Percentiles rank a stretch among this genome's conserved stretches.
Evolutionary conservation across 2,888 invertebrate species (phyloP).

Genomic region (Microctonus brassicae): DNA sequence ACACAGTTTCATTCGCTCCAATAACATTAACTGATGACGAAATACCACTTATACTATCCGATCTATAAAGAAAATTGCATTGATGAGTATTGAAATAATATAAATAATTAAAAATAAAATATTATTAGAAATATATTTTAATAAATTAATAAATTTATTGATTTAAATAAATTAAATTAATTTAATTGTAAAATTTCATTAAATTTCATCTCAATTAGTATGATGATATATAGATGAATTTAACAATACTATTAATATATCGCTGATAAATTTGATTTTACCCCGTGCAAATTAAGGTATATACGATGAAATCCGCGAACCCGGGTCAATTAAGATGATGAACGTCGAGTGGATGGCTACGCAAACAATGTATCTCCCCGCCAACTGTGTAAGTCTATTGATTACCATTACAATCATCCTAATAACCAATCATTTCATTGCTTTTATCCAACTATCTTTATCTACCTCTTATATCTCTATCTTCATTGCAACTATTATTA

Average conservation of each 20-base stretch:
- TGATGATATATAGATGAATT: neutral
- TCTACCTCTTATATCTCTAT: neutral
- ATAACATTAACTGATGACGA: slow-evolving; percentile 49
- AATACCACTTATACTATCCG: slow-evolving; percentile 49
- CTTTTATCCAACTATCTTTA: slow-evolving; percentile 7
- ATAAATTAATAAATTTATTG: neutral
- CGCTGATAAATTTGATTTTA: slow-evolving; percentile 24
- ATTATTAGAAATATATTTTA: neutral
- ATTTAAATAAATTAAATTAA: neutral
- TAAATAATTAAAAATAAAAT: neutral
- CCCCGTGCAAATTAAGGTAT: slow-evolving; percentile 9
- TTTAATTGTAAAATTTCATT: neutral
- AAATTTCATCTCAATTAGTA: neutral
- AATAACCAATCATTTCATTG: slow-evolving; percentile 50
- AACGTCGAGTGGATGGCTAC: slow-evolving; percentile 54
- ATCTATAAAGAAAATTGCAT: slow-evolving; percentile 47
- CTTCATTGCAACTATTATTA: neutral
- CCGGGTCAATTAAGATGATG: slow-evolving; percentile 64
- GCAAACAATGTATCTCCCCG: slow-evolving; percentile 57
- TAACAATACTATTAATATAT: slow-evolving; percentile 16
- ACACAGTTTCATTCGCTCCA: slow-evolving; percentile 40
- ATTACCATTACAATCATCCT: slow-evolving; percentile 66
- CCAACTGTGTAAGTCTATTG: slow-evolving; percentile 59
- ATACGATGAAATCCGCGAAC: slow-evolving; percentile 47
- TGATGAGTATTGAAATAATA: neutral